Evolutionary conservation across 2,113 vertebrate species (phyloP).

Genomic region (Motacilla tschutschensis): DNA sequence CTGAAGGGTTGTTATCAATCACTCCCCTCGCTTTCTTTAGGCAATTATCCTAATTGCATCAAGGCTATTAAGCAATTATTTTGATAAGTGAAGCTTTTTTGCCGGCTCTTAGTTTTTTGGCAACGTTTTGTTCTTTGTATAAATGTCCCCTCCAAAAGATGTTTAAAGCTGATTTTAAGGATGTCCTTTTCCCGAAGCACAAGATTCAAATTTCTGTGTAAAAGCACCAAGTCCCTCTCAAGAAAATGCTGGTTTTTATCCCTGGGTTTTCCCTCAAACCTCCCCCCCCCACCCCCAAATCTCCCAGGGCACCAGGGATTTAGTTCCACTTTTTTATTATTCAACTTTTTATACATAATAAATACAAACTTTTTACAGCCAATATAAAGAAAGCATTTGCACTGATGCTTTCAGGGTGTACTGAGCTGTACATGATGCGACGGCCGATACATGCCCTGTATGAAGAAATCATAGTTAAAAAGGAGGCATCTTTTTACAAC

Average conservation of each 20-base stretch:
- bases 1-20: not conserved
- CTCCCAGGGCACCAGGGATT: not conserved
- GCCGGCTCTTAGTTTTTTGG: not conserved
- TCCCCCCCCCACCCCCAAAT: too few species aligned
- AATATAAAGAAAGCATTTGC: conserved; percentile 88
- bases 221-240: fast-evolving
- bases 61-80: not conserved
- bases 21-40: not conserved
- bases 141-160: not conserved
- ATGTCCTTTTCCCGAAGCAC: not conserved
- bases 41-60: not conserved
- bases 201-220: not conserved
- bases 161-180: not conserved
- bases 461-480: conserved; percentile 73
- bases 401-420: conserved; percentile 77
- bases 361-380: conserved; percentile 99
- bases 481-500: conserved; percentile 77
- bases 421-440: conserved; percentile 72
- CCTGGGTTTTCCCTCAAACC: not conserved
- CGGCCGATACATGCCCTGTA: conserved; percentile 66
- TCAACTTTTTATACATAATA: conserved; percentile 99
- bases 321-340: conserved; percentile 87
- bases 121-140: not conserved
- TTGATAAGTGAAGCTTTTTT: not conserved
- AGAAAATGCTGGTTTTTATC: fast-evolving